phyloP scores from a whole-genome alignment of 2,888 invertebrate species.

The Perithous albicinctus region DNA sequence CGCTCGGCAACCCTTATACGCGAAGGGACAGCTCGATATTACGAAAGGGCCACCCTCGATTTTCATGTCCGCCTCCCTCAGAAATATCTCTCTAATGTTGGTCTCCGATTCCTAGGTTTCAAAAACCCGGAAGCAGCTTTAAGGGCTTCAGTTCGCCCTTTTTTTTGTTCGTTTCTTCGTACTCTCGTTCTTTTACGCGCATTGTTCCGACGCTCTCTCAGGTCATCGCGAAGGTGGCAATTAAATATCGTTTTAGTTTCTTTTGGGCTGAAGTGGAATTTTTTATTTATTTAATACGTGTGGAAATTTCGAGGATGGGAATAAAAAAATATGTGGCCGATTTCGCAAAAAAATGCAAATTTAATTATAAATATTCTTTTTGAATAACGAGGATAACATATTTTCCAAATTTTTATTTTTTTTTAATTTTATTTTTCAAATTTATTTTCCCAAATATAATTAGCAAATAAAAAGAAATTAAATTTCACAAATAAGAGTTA shows the following conservation, averaged over 20 bases:
- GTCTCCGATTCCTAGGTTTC: neutral
- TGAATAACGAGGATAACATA: too few relatives aligned
- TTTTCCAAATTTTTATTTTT: too few relatives aligned
- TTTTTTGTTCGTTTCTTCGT: neutral
- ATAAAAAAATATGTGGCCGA: too few relatives aligned
- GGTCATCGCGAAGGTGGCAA: neutral
- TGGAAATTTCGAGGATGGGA: slow-evolving; percentile 50
- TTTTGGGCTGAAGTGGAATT: neutral
- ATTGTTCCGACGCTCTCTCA: neutral
- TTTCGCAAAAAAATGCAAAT: neutral
- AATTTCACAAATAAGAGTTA: too few relatives aligned
- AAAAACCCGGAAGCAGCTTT: slow-evolving; percentile 35
- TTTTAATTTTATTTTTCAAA: too few relatives aligned
- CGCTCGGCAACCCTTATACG: neutral
- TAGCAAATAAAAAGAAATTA: too few relatives aligned
- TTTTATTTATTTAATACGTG: slow-evolving; percentile 39
- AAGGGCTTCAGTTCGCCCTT: slow-evolving; percentile 5
- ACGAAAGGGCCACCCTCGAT: neutral
- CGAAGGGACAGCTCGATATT: neutral
- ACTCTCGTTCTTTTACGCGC: neutral
- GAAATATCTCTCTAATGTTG: slow-evolving; percentile 3
- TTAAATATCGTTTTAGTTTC: slow-evolving; percentile 10
- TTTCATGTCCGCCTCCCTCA: slow-evolving; percentile 1
- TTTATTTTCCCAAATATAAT: too few relatives aligned
- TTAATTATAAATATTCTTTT: too few relatives aligned